Evolutionary conservation across 2,797 vertebrate species (phyloP), one percentile per base, ranked within the genome.

Genomic region (Nasua narica): DNA sequence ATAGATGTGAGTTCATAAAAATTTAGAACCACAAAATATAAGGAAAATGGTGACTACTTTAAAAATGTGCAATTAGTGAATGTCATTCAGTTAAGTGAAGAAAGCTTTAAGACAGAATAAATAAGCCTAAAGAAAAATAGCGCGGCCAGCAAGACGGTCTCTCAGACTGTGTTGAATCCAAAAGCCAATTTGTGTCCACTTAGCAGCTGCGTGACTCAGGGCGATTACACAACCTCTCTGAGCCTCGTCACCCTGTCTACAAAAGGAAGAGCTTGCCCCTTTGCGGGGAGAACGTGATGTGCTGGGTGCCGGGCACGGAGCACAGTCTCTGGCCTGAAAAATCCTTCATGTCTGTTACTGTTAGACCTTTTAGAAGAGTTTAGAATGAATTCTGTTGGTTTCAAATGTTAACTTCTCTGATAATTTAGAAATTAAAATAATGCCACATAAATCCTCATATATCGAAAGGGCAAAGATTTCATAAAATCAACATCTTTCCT

Each of bases 81-180:
- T 67, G 27, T 82, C 35, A 4, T 52, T 87, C 50, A 43, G 14
- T 58, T 58, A 56, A 83, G 11, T 21, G 25, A 50, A 69, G 50
- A 77, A 43, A 37, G 10, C 23, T 48, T 76, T 25, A 67, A 82
- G 52, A 83, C 2, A 60, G 58, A 82, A 54, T 48, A n/a, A 76
- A 67, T 35, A 69, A 2, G 29, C 78, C 16, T 12, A 79, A 78
- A 90, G 65, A 10, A 77, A 58, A 74, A 29, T 4, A 35, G 27
- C 50, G 6, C 5, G 2, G 13, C 18, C 1, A 23, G 29, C 67
- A 14, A 21, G 65, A 25, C 13, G 1, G 16, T 50, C 5, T 0
- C 40, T 40, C 46, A n/a, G 54, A 46, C 65, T n/a, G 12, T 18
- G 4, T 0, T 52, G 40, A 52, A 16, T 67, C 46, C 19, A 48